A percentile compares a stretch with the other conserved stretches of the same genome.
Evolutionary conservation across 2,797 vertebrate genomes (phyloP).

Genomic region (Pelobates cultripes): DNA sequence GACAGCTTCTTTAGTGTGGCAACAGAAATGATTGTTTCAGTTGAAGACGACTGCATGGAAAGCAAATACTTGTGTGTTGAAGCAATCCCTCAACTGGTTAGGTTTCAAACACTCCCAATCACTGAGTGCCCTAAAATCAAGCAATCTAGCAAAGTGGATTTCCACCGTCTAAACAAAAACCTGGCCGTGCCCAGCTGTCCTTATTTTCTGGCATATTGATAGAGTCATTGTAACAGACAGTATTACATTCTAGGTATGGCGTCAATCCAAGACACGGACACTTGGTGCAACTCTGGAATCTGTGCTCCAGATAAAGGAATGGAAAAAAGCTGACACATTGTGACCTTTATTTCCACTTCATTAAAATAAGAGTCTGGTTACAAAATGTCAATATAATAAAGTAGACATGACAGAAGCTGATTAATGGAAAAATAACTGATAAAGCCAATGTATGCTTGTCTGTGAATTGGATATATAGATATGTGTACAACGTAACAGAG

Average conservation of each 20-base stretch:
- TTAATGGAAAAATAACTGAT: too few species aligned
- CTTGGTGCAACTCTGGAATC: neutral
- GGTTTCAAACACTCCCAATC: neutral
- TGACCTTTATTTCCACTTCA: neutral
- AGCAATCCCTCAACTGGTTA: conserved; percentile 1
- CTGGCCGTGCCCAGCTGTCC: neutral
- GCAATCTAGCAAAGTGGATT: neutral
- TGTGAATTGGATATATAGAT: too few species aligned
- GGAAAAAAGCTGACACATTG: neutral
- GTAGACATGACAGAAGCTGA: too few species aligned
- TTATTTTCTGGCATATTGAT: neutral
- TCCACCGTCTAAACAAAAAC: neutral
- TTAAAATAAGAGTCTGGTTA: neutral
- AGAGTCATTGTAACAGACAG: neutral
- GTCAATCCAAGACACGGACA: neutral
- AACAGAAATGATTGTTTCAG: conserved; percentile 11
- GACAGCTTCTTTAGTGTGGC: conserved; percentile 7
- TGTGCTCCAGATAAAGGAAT: neutral
- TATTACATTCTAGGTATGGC: too few species aligned
- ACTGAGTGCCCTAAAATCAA: neutral
- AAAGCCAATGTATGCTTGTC: too few species aligned
- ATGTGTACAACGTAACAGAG: too few species aligned
- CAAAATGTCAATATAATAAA: too few species aligned
- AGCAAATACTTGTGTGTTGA: conserved; percentile 4
- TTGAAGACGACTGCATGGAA: neutral